Conservation (phyloP, 1,140 invertebrate species). For the Hypsibius dujardini region DNA sequence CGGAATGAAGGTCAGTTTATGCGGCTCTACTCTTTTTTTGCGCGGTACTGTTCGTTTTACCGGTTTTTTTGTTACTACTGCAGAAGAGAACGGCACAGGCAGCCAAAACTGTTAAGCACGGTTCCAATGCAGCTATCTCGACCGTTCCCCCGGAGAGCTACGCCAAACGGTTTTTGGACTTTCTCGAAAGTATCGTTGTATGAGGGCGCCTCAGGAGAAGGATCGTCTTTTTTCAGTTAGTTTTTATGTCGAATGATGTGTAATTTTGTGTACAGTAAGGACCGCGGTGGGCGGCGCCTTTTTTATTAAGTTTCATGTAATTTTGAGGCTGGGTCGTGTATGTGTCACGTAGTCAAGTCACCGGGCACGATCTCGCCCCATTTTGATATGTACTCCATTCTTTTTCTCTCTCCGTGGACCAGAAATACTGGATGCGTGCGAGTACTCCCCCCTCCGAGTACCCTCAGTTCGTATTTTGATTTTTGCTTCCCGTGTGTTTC, state of each 20-base stretch:
- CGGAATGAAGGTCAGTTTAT: constrained; percentile 52
- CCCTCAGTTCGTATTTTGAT: too few species aligned
- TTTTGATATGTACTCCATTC: too few species aligned
- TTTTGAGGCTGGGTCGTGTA: too few species aligned
- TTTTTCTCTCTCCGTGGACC: too few species aligned
- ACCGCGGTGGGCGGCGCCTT: too few species aligned
- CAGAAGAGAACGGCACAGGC: constrained; percentile 66
- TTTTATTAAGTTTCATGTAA: too few species aligned
- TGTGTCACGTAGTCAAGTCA: too few species aligned
- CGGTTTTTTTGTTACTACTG: background rate
- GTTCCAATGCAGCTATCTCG: constrained; percentile 89
- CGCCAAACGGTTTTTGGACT: constrained; percentile 89
- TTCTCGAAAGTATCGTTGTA: constrained; percentile 44
- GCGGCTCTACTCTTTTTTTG: background rate
- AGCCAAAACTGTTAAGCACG: constrained; percentile 97
- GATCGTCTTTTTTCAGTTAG: background rate
- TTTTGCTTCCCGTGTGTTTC: too few species aligned
- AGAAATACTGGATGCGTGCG: too few species aligned
- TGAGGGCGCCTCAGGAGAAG: background rate
- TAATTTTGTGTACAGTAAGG: too few species aligned
- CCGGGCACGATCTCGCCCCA: too few species aligned
- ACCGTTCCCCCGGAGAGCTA: constrained; percentile 98
- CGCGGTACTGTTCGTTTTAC: background rate
- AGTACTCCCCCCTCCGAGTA: too few species aligned
- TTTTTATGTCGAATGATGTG: background rate